These are phyloP conservation scores for Himantopus leucocephalus DNA, from an alignment of 2,113 vertebrate genomes.

Conservation along the genomic window DNA sequence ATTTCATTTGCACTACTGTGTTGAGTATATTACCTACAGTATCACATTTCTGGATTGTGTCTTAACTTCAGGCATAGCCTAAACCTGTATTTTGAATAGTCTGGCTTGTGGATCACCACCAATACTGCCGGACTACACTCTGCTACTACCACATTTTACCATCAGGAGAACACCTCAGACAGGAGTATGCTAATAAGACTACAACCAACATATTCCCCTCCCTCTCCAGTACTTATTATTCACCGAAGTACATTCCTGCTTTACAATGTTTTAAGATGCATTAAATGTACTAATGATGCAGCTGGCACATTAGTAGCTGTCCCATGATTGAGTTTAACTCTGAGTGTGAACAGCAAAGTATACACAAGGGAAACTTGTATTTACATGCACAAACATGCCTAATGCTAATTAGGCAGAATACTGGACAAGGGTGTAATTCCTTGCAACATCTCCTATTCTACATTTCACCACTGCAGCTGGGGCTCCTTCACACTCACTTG, in stretches of 20 bases:
- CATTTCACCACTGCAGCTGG: not conserved
- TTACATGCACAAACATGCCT: not conserved
- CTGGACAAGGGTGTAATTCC: not conserved
- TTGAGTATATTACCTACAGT: not conserved
- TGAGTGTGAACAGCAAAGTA: not conserved
- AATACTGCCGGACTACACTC: not conserved
- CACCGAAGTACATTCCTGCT: not conserved
- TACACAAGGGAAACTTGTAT: not conserved
- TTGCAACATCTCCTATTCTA: not conserved
- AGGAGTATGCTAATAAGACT: not conserved
- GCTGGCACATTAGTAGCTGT: not conserved
- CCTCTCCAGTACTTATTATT: not conserved
- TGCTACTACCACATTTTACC: not conserved
- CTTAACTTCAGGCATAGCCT: not conserved
- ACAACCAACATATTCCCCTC: not conserved
- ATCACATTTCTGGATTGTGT: not conserved
- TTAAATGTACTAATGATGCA: conserved; percentile 1
- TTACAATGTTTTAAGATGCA: not conserved
- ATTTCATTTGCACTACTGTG: not conserved
- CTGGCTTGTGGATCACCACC: not conserved
- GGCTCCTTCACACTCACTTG: not conserved
- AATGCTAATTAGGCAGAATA: not conserved
- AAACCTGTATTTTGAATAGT: not conserved
- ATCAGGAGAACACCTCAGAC: not conserved
- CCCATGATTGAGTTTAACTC: not conserved